phyloP scores from a whole-genome alignment of 2,797 vertebrate genomes.

The Pseudochromis fuscus region DNA sequence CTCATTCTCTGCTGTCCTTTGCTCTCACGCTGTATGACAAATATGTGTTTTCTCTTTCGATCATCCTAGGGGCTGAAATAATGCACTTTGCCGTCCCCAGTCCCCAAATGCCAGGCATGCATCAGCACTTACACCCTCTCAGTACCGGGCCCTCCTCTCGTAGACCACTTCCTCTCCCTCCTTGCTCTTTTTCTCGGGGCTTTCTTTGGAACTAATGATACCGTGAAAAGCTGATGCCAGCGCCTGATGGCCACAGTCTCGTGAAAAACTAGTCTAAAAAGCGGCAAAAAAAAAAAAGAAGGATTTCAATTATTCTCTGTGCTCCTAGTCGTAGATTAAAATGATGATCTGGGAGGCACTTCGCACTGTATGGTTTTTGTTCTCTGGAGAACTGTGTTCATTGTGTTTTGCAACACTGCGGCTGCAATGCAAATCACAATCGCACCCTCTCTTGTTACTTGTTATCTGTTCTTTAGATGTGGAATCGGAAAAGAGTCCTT shows the following conservation, averaged over 20 bases:
- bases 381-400: slow-evolving; percentile 48
- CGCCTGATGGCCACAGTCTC: slow-evolving; percentile 34
- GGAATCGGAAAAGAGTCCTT: slow-evolving; percentile 66
- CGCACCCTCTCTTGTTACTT: slow-evolving; percentile 62
- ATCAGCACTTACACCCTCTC: slow-evolving; percentile 68
- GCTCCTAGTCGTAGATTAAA: slow-evolving; percentile 60
- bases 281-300: slow-evolving; percentile 29
- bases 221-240: slow-evolving; percentile 48
- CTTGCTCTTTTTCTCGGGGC: slow-evolving; percentile 35
- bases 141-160: slow-evolving; percentile 11
- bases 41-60: slow-evolving; percentile 73
- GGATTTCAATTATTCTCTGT: slow-evolving; percentile 63
- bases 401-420: slow-evolving; percentile 51
- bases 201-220: slow-evolving; percentile 67
- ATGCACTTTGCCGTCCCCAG: slow-evolving; percentile 63
- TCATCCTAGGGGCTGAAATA: slow-evolving; percentile 70
- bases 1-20: slow-evolving; percentile 59
- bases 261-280: slow-evolving; percentile 42
- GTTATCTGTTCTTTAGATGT: slow-evolving; percentile 69
- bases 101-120: slow-evolving; percentile 66
- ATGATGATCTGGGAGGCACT: slow-evolving; percentile 54
- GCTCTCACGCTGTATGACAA: slow-evolving; percentile 68
- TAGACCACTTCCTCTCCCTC: slow-evolving; percentile 1
- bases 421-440: slow-evolving; percentile 68
- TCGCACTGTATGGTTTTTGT: slow-evolving; percentile 46